These are phyloP conservation scores for Ips nitidus DNA, from an alignment of 1,140 invertebrate genomes.

Conservation along the genomic window DNA sequence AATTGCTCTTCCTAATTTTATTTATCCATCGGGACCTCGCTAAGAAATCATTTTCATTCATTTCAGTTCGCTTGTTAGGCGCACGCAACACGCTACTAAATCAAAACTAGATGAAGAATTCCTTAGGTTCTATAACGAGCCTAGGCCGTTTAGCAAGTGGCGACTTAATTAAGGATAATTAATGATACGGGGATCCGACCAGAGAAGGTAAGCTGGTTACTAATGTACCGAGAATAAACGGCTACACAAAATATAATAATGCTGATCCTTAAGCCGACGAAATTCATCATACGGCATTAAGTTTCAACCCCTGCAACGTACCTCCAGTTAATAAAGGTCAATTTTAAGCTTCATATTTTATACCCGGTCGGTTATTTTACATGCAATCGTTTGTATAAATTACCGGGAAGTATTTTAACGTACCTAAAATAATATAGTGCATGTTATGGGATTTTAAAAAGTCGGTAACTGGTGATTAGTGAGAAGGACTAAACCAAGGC, in stretches of 20 bases:
- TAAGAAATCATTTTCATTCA: conserved; percentile 19
- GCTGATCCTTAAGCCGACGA: background rate
- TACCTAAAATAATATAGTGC: background rate
- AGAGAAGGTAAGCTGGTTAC: background rate
- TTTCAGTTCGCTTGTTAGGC: background rate
- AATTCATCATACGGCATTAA: conserved; percentile 9
- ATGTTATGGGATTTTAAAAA: too few species aligned
- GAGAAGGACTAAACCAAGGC: too few species aligned
- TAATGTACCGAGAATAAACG: background rate
- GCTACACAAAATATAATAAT: background rate
- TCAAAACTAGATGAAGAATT: background rate
- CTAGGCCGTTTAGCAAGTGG: background rate
- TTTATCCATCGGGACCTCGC: conserved; percentile 17
- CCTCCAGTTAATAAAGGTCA: conserved; percentile 20
- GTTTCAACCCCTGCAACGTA: background rate
- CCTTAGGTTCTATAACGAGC: conserved; percentile 3
- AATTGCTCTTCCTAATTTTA: conserved; percentile 25
- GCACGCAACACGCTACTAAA: background rate
- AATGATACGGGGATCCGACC: too few species aligned
- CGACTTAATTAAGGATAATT: too few species aligned
- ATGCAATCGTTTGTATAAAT: conserved; percentile 12
- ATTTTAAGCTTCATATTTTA: conserved; percentile 23
- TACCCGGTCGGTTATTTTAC: background rate
- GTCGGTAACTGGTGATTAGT: too few species aligned
- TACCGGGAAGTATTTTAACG: background rate